Evolutionary conservation across 2,113 vertebrate genomes (phyloP).

Genomic region (Elgaria multicarinata): DNA sequence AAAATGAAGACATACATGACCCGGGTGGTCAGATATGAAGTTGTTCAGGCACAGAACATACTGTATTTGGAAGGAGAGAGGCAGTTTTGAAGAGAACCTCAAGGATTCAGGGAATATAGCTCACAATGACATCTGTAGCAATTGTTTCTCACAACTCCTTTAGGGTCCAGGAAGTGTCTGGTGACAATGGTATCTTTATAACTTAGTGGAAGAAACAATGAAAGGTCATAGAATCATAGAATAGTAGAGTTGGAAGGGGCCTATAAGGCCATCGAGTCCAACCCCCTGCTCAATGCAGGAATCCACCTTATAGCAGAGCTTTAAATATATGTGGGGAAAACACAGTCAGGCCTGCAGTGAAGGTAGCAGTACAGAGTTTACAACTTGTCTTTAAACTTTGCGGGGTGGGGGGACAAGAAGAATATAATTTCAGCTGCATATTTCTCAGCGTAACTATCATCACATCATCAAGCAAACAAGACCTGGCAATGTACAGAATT

Average conservation of each 20-base stretch:
- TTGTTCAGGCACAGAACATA: not conserved
- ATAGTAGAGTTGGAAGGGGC: too few relatives aligned
- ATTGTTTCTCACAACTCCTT: not conserved
- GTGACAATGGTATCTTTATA: not conserved
- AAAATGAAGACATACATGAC: not conserved
- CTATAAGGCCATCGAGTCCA: too few relatives aligned
- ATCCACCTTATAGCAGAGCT: too few relatives aligned
- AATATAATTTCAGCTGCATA: not conserved
- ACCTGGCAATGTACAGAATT: constrained; percentile 59
- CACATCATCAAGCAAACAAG: constrained; percentile 53
- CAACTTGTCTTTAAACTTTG: not conserved
- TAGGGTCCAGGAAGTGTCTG: not conserved
- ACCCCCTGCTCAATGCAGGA: too few relatives aligned
- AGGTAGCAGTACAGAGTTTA: not conserved
- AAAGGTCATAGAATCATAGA: constrained; percentile 22
- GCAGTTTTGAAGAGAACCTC: not conserved
- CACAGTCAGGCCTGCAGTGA: constrained; percentile 11
- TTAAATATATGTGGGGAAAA: not conserved
- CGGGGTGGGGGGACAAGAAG: not conserved
- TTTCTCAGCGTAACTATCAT: constrained; percentile 50
- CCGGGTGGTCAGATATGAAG: not conserved
- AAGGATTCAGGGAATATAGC: not conserved
- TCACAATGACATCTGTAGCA: not conserved
- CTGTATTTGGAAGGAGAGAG: not conserved
- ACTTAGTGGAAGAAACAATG: not conserved